Conservation (phyloP, 2,888 invertebrate genomes). For the Sesia apiformis region DNA sequence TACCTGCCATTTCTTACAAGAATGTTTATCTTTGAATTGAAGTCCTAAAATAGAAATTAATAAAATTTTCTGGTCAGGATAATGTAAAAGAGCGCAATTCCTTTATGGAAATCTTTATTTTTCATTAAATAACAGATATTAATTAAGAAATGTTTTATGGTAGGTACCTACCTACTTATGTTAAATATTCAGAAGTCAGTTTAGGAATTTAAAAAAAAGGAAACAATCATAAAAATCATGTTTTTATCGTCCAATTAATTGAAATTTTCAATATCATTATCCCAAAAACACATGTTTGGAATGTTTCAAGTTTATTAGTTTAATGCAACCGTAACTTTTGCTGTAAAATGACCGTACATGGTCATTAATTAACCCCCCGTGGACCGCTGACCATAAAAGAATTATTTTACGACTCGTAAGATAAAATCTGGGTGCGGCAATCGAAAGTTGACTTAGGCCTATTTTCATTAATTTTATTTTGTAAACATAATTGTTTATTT, state of each 20-base stretch:
- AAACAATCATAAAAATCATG: neutral
- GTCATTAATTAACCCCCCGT: slow-evolving; percentile 61
- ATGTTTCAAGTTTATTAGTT: slow-evolving; percentile 47
- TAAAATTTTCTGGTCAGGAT: no score
- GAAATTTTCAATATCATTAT: slow-evolving; percentile 48
- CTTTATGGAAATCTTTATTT: no score
- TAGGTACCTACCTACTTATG: neutral
- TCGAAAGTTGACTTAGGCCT: slow-evolving; percentile 8
- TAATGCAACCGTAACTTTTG: slow-evolving; percentile 37
- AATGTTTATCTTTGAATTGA: no score
- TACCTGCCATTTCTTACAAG: no score
- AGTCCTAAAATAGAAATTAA: no score
- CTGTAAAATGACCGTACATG: slow-evolving; percentile 46
- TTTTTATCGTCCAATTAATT: slow-evolving; percentile 32
- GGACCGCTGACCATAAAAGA: slow-evolving; percentile 35
- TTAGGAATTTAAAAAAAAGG: no score
- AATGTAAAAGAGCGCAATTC: no score
- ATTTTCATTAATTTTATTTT: neutral
- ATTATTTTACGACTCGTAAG: slow-evolving; percentile 39
- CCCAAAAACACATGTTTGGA: slow-evolving; percentile 51
- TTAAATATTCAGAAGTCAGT: no score
- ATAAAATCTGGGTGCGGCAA: slow-evolving; percentile 33
- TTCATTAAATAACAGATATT: no score
- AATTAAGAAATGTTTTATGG: no score
- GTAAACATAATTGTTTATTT: neutral